Base-by-base conservation (phyloP, 2,888 invertebrate species). In the Smittia aterrima region DNA sequence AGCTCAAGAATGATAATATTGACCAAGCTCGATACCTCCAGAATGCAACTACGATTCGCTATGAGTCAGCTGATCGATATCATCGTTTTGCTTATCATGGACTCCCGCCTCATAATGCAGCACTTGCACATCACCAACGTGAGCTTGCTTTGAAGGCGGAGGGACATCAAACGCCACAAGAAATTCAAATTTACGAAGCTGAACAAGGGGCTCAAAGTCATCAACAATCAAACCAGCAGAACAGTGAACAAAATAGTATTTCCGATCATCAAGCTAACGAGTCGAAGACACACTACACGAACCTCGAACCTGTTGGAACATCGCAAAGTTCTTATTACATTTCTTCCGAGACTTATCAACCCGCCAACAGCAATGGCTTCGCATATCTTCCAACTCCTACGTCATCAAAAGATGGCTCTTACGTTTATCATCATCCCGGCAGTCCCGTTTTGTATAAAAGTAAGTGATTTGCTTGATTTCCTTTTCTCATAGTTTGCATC, bases 361-460 rank as follows among this genome's bases (percentile, higher is more conserved):
- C 70, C 3, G 2, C 70, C 0, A 75, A 73, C 53, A 70, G 66
- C 16, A 74, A 68, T 66, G 40, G 72, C 3, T 76, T 72, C 54
- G 11, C 74, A 9, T 76, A 76, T 32, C 16, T 75, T 3, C 74
- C 74, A n/a, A 47, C 75, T 18, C 16, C 74, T 2, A 47, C 74
- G 4, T n/a, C n/a, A 32, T 6, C 74, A 0, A 74, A 74, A 27
- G 74, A 74, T 24, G 74, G 74, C 3, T 24, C 58, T 1, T 72
- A 72, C 27, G 53, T 71, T 1, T 75, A 75, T 75, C 72, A 62
- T 66, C 27, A 66, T 53, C 70, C 75, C 6, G 64, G 62, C 7
- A 76, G 75, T 75, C 76, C 75, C 9, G 75, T 76, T 1, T 54
- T 76, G 20, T 76, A 76, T 41, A 76, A 76, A 68, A 72, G 76